These are phyloP conservation scores for Strigamia crassipes DNA, from an alignment of 2,888 invertebrate species.

Conservation along the genomic window DNA sequence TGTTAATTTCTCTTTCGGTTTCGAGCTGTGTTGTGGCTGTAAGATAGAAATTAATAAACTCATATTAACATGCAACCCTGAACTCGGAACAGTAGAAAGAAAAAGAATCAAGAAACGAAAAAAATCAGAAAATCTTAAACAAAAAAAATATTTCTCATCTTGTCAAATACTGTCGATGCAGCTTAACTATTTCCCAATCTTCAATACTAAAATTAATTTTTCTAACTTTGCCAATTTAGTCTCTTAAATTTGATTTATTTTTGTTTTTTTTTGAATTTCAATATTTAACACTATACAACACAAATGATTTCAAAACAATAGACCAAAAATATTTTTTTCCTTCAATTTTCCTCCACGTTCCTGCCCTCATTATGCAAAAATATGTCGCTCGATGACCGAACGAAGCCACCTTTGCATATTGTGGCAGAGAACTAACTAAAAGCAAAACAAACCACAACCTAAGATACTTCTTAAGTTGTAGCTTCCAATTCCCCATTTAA, in stretches of 20 bases:
- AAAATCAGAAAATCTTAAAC: background rate
- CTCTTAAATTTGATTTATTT: no score
- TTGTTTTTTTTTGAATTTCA: no score
- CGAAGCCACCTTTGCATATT: no score
- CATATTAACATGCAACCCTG: conserved; percentile 10
- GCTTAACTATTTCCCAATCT: background rate
- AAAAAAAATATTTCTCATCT: background rate
- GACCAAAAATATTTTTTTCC: no score
- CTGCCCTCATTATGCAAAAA: no score
- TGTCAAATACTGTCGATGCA: background rate
- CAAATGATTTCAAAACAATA: no score
- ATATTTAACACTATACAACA: no score
- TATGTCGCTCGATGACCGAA: no score
- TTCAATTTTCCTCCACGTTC: no score
- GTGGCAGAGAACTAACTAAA: background rate
- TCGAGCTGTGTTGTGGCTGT: conserved; percentile 56
- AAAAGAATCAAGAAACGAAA: background rate
- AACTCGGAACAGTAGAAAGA: background rate
- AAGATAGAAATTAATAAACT: conserved; percentile 45
- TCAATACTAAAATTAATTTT: background rate
- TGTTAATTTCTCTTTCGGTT: conserved; percentile 82
- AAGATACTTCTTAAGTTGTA: background rate
- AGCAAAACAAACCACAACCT: background rate
- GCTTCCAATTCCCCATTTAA: background rate
- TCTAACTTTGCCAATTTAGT: background rate